phyloP scores from a whole-genome alignment of 2,113 vertebrate species.

The Rhipidura dahli region DNA sequence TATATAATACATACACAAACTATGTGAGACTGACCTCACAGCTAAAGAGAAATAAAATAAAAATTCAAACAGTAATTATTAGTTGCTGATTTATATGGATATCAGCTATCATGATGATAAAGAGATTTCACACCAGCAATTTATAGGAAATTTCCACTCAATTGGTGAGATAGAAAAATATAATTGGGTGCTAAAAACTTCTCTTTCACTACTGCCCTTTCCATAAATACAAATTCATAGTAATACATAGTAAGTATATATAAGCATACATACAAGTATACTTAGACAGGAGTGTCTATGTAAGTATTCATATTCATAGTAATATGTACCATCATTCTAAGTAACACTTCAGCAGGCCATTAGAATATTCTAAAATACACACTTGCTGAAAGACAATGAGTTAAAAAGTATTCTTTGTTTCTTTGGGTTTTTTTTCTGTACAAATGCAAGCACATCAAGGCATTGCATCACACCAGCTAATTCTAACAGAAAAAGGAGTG shows the following conservation, averaged over 20 bases:
- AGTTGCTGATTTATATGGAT: not conserved
- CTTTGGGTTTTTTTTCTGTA: not conserved
- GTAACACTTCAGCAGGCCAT: not conserved
- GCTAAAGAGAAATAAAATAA: not conserved
- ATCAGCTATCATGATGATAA: not conserved
- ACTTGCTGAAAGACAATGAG: not conserved
- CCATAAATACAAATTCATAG: not conserved
- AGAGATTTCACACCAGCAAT: not conserved
- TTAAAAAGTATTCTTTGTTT: not conserved
- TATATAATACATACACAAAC: not conserved
- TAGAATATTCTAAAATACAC: not conserved
- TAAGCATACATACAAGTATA: not conserved
- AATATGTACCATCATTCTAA: not conserved
- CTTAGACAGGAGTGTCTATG: not conserved
- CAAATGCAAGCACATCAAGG: not conserved
- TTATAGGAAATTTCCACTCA: not conserved
- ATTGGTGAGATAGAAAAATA: not conserved
- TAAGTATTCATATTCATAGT: not conserved
- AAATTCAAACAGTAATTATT: not conserved
- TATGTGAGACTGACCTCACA: not conserved
- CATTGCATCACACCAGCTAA: not conserved
- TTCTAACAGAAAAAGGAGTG: not conserved
- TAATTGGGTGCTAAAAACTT: not conserved
- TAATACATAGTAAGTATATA: not conserved
- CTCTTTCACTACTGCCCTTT: not conserved